These are phyloP conservation scores for Geopemphigus sp. DNA, from an alignment of 1,140 invertebrate species.

Conservation along the genomic window DNA sequence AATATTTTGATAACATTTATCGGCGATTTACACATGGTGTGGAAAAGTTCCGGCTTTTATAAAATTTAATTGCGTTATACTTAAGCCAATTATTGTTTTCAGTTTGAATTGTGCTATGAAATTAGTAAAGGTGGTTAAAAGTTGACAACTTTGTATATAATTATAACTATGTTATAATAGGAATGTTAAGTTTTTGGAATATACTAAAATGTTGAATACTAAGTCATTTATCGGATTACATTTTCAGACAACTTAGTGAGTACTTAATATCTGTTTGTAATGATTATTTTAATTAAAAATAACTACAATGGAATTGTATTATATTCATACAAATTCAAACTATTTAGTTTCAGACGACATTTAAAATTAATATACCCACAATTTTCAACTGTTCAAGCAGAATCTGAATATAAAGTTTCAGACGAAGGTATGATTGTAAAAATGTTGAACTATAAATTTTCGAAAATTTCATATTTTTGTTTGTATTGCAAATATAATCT, in stretches of 20 bases:
- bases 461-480: background rate
- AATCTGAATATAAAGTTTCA: slow-evolving; percentile 18
- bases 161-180: background rate
- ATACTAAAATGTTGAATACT: background rate
- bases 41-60: too few species aligned
- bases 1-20: background rate
- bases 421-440: slow-evolving; percentile 9
- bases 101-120: background rate
- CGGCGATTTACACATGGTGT: background rate
- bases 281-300: background rate
- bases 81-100: background rate
- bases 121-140: background rate
- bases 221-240: slow-evolving; percentile 13
- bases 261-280: background rate
- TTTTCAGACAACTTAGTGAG: background rate
- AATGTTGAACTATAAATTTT: too few species aligned
- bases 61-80: background rate
- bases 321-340: background rate
- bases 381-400: slow-evolving; percentile 1
- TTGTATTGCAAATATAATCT: too few species aligned
- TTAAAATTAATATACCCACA: background rate
- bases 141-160: background rate
- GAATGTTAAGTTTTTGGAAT: slow-evolving; percentile 4
- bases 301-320: background rate
- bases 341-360: slow-evolving; percentile 1